phyloP scores from a whole-genome alignment of 2,113 vertebrate species.

The Eurypyga helias region DNA sequence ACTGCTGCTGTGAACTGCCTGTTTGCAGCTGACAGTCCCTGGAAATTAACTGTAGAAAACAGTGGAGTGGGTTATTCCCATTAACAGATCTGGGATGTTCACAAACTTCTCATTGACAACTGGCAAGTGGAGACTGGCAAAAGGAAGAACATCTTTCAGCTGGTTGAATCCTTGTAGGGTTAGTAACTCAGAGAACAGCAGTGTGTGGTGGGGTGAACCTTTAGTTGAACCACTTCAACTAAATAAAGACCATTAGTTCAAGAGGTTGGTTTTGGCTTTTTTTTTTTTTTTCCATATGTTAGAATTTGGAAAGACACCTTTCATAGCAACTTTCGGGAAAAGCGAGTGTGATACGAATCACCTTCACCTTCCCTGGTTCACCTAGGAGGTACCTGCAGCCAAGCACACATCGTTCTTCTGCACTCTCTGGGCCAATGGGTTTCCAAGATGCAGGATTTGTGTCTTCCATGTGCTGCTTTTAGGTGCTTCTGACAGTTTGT shows the following conservation, averaged over 20 bases:
- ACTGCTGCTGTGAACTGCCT: neutral
- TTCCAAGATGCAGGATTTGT: neutral
- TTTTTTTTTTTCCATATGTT: neutral
- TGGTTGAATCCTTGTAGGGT: neutral
- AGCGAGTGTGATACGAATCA: neutral
- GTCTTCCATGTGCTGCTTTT: neutral
- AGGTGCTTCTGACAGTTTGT: neutral
- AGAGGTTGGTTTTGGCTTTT: neutral
- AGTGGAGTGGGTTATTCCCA: neutral
- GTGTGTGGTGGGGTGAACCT: rapidly evolving
- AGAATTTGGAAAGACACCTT: neutral
- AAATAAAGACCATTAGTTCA: neutral
- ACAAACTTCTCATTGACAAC: neutral
- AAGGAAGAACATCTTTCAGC: neutral
- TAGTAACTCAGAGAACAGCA: neutral
- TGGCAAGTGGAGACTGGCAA: neutral
- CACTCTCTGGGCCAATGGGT: neutral
- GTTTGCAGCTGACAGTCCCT: neutral
- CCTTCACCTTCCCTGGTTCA: neutral
- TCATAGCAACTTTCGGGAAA: neutral
- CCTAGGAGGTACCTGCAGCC: neutral
- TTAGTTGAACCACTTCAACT: neutral
- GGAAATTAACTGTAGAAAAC: neutral
- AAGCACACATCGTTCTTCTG: rapidly evolving
- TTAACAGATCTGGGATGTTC: neutral